Conservation (phyloP, 2,888 invertebrate species). For the Poecilobothrus nobilitatus region DNA sequence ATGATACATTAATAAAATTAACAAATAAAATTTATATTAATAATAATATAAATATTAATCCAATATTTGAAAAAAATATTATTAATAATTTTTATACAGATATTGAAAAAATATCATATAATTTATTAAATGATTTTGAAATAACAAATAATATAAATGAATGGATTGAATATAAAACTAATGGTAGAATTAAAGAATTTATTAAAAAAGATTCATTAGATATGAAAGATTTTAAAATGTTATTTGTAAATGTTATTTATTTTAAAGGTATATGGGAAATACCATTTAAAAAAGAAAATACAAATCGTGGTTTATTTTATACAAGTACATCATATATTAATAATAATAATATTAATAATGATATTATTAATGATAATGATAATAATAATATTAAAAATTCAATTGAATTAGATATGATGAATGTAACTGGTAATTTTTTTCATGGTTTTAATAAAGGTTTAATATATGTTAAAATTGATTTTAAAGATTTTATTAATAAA, state of each 20-base stretch:
- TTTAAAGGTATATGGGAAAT: constrained; percentile 70
- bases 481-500: neutral
- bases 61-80: neutral
- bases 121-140: no score
- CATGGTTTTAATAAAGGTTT: neutral
- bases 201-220: neutral
- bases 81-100: neutral
- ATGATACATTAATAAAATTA: neutral
- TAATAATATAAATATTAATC: neutral
- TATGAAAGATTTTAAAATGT: constrained; percentile 38
- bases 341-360: no score
- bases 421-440: constrained; percentile 34
- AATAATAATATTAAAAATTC: constrained; percentile 32
- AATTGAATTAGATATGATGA: constrained; percentile 59
- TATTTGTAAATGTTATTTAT: constrained; percentile 71
- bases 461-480: neutral
- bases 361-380: no score
- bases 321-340: no score
- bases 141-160: no score
- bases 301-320: constrained; percentile 31
- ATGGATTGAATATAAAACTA: no score
- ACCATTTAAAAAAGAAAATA: constrained; percentile 48
- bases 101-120: no score
- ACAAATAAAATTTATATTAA: neutral
- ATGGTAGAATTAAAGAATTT: neutral